Base-by-base conservation (phyloP, 2,888 invertebrate species). In the Caenorhabditis auriculariae region DNA sequence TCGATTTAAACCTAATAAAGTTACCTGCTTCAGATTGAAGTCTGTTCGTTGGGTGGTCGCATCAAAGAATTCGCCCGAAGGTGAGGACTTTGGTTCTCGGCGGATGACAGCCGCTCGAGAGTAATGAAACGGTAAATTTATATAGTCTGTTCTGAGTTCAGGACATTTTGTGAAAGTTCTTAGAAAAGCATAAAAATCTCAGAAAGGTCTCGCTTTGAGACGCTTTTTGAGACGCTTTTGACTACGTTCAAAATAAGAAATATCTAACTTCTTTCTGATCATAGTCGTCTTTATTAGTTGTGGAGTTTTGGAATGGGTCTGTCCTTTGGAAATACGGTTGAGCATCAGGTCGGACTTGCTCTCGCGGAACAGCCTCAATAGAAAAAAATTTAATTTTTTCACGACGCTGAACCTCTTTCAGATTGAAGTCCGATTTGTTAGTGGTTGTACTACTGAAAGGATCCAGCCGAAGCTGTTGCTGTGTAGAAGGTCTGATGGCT, bases 21-120 rank as follows among this genome's bases (percentile, higher is more conserved):
- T 12, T 51, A 47, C 57, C 43, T 60, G 52, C 32, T 60, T 55
- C 41, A 23, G 38, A 27, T 60, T 49, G 26, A 49, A 60, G 47
- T 60, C 60, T 17, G 55, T n/a, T 32, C 35, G 35, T 32, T 32
- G 35, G 9, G 62, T 62, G 3, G 42, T 43, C 23, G 52, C 56
- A 24, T 49, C 28, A 46, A 61, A 61, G 15, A 49, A 56, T 29
- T 54, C 60, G 23, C 38, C 28, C 41, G 32, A 21, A 23, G 23
- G 23, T 27, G 24, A 1, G 21, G 4, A 21, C 26, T 7, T 3
- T n/a, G n/a, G n/a, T n/a, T n/a, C n/a, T n/a, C n/a, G n/a, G n/a
- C n/a, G n/a, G n/a, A n/a, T n/a, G n/a, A n/a, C n/a, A n/a, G n/a
- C n/a, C n/a, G n/a, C n/a, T n/a, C n/a, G n/a, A n/a, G n/a, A n/a